These are phyloP conservation scores for Platycheirus albimanus DNA, from an alignment of 2,888 invertebrate species.

Conservation along the genomic window DNA sequence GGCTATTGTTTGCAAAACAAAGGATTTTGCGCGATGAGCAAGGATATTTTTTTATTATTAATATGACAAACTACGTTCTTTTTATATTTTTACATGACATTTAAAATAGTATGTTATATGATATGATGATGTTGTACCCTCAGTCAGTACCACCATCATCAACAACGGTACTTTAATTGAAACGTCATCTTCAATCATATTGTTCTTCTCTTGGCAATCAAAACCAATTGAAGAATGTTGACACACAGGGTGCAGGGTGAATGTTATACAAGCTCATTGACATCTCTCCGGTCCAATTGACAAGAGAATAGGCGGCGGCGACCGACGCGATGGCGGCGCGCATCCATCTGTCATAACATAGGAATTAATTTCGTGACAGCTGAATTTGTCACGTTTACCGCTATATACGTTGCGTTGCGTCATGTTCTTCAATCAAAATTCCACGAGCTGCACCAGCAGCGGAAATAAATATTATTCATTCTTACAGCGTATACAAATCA, in stretches of 20 bases:
- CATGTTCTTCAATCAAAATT: constrained; percentile 60
- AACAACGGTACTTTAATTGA: constrained; percentile 67
- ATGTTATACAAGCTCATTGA: constrained; percentile 66
- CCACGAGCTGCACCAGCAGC: constrained; percentile 38
- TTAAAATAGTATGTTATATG: too few species aligned
- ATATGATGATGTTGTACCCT: neutral
- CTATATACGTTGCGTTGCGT: constrained; percentile 35
- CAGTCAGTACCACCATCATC: too few species aligned
- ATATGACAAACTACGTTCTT: constrained; percentile 23
- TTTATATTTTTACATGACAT: neutral
- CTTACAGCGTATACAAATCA: constrained; percentile 55
- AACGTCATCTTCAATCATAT: constrained; percentile 66
- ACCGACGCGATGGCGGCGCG: too few species aligned
- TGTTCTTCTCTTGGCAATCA: constrained; percentile 46
- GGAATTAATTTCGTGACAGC: constrained; percentile 52
- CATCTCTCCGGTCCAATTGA: constrained; percentile 46
- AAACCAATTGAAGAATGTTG: constrained; percentile 58
- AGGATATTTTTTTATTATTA: constrained; percentile 29
- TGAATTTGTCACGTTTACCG: constrained; percentile 35
- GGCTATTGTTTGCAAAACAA: constrained; percentile 51
- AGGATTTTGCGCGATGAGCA: constrained; percentile 44
- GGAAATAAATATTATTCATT: constrained; percentile 70
- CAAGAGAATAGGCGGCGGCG: constrained; percentile 15
- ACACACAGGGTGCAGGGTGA: constrained; percentile 51
- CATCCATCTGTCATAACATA: constrained; percentile 47